phyloP scores from a whole-genome alignment of 1,140 invertebrate species.

The Tetranychus urticae region DNA sequence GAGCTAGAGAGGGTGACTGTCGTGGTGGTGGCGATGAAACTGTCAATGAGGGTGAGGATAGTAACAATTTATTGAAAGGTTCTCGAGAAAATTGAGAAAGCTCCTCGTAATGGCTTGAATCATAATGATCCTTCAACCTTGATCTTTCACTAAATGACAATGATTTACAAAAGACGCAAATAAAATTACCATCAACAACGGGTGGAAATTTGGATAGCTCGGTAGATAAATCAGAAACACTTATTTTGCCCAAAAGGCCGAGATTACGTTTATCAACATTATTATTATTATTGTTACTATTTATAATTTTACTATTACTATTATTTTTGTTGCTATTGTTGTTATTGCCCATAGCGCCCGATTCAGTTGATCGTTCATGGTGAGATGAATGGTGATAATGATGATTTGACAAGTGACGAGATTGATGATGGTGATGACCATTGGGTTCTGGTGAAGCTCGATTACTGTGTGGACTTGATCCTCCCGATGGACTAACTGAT shows the following conservation, averaged over 20 bases:
- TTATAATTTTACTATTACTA: neutral
- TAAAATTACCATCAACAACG: conserved; percentile 31
- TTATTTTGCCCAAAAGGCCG: neutral
- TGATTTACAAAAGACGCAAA: conserved; percentile 37
- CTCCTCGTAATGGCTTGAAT: conserved; percentile 29
- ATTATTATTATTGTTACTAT: neutral
- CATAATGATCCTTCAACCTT: conserved; percentile 38
- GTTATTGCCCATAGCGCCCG: neutral
- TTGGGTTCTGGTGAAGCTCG: neutral
- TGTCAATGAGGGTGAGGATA: neutral
- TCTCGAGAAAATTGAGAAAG: conserved; percentile 23
- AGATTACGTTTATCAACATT: neutral
- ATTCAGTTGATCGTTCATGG: neutral
- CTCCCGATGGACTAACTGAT: neutral
- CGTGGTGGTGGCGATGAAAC: neutral
- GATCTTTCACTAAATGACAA: conserved; percentile 30
- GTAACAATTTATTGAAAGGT: conserved; percentile 53
- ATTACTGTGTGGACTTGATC: neutral
- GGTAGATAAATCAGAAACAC: neutral
- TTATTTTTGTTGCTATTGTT: neutral
- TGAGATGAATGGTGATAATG: too few relatives aligned
- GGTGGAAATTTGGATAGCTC: conserved; percentile 8
- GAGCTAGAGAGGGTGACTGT: neutral
- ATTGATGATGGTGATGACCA: too few relatives aligned
- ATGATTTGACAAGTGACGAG: too few relatives aligned